A percentile compares a stretch with the other conserved stretches of the same genome.
These are phyloP conservation scores for Apodemia zela DNA, from an alignment of 2,888 invertebrate genomes.

Conservation along the genomic window DNA sequence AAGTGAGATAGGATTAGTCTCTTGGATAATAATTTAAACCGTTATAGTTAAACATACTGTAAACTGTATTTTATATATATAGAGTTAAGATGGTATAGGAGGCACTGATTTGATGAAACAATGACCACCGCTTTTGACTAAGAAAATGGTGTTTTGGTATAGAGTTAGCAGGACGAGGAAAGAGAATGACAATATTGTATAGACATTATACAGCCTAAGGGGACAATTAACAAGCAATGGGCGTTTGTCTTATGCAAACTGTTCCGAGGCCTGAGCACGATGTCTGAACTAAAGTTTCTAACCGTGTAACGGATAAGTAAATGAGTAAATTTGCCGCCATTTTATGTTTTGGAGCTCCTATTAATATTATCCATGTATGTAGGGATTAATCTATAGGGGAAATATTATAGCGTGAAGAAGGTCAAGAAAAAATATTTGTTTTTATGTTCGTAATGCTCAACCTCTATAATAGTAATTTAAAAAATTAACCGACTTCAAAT, in stretches of 20 bases:
- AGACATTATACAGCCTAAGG: neutral
- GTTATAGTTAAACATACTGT: neutral
- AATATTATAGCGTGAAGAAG: too few species aligned
- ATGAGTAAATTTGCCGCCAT: too few species aligned
- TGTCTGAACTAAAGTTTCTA: neutral
- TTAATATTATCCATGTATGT: too few species aligned
- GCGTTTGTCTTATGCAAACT: neutral
- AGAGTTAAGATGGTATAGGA: slow-evolving; percentile 1
- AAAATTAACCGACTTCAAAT: too few species aligned
- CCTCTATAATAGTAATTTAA: too few species aligned
- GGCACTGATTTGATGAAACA: neutral
- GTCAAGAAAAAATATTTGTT: too few species aligned
- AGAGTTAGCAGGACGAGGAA: neutral
- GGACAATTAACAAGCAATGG: neutral
- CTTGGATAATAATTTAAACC: slow-evolving; percentile 14
- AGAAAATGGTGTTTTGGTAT: neutral
- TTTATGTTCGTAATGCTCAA: too few species aligned
- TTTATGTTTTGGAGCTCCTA: too few species aligned
- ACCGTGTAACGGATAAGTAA: too few species aligned
- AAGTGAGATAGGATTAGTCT: slow-evolving; percentile 1
- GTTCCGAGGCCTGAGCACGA: neutral
- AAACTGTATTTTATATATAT: slow-evolving; percentile 6
- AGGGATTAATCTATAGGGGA: too few species aligned
- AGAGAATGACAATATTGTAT: neutral
- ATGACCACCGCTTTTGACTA: neutral